phyloP scores from a whole-genome alignment of 2,797 vertebrate genomes.

The Pygocentrus nattereri region DNA sequence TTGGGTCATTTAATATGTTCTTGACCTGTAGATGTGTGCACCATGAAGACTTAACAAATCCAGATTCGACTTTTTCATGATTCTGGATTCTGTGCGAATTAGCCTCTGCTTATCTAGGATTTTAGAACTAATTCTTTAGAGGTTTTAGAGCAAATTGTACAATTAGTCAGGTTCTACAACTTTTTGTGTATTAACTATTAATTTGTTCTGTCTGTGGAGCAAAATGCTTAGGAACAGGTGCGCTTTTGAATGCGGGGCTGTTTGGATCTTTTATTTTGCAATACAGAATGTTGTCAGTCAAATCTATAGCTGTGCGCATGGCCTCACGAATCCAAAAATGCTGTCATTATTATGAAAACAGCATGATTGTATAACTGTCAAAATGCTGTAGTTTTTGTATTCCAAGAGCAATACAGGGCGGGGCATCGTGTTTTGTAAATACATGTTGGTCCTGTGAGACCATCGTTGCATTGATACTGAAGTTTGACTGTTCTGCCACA shows the following conservation, averaged over 20 bases:
- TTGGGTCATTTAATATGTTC: background rate
- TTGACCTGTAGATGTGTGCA: background rate
- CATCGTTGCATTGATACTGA: slow-evolving; percentile 4
- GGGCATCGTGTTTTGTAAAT: slow-evolving; percentile 20
- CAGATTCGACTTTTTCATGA: background rate
- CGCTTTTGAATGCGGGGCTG: background rate
- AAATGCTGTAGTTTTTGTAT: slow-evolving; percentile 41
- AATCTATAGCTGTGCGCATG: slow-evolving; percentile 2
- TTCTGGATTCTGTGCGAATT: background rate
- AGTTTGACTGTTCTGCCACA: slow-evolving; percentile 21
- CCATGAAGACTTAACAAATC: background rate
- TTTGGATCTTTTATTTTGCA: slow-evolving; percentile 5
- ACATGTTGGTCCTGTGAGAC: slow-evolving; percentile 31
- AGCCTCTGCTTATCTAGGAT: background rate
- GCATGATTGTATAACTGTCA: slow-evolving; percentile 3
- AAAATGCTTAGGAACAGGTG: background rate
- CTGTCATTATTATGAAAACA: slow-evolving; percentile 13
- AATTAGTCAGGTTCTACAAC: background rate
- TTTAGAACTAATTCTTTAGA: background rate
- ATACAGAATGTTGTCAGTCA: slow-evolving; percentile 11
- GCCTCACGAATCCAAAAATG: slow-evolving; percentile 35
- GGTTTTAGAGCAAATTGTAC: slow-evolving; percentile 3
- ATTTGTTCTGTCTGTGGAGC: background rate
- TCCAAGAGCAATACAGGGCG: slow-evolving; percentile 15
- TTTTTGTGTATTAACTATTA: slow-evolving; percentile 4